Evolutionary conservation across 37 sponge, comb jelly and placozoan genomes (phyloP).

Genomic region (Diacarnus erythraeanus): DNA sequence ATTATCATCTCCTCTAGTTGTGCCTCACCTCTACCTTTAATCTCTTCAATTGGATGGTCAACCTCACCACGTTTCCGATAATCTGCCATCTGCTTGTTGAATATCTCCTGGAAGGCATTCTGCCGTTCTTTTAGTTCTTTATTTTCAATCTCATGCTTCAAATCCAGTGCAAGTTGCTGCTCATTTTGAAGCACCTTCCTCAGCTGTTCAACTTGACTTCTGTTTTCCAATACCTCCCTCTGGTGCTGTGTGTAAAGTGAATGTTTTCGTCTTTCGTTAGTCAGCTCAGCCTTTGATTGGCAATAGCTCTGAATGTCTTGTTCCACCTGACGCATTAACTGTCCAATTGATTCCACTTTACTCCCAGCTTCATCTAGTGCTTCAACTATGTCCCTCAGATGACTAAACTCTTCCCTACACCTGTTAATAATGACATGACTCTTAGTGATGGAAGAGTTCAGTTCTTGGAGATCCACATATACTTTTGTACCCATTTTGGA

Average conservation of each 20-base stretch:
- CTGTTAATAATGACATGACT: constrained; percentile 26
- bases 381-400: constrained; percentile 38
- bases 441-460: constrained; percentile 5
- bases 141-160: constrained; percentile 22
- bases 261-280: constrained; percentile 49
- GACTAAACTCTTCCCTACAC: constrained; percentile 42
- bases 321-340: constrained; percentile 38
- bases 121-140: constrained; percentile 46
- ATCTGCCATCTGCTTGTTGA: constrained; percentile 63
- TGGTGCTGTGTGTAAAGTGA: constrained; percentile 36
- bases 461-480: constrained; percentile 14
- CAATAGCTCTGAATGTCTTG: constrained; percentile 37
- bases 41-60: constrained; percentile 27
- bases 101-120: constrained; percentile 58
- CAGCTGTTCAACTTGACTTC: constrained; percentile 25
- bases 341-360: constrained; percentile 44
- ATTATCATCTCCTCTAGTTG: constrained; percentile 58
- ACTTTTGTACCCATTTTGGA: constrained; percentile 14
- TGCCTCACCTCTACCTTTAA: not conserved
- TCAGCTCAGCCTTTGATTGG: constrained; percentile 19
- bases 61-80: constrained; percentile 49
- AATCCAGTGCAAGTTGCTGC: not conserved
- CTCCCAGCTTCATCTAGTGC: constrained; percentile 21
- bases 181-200: constrained; percentile 37
- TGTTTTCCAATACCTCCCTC: constrained; percentile 9